Evolutionary conservation across 2,113 vertebrate species (phyloP), one percentile per base, ranked within the genome.

Genomic region (Lamprologus callipterus): DNA sequence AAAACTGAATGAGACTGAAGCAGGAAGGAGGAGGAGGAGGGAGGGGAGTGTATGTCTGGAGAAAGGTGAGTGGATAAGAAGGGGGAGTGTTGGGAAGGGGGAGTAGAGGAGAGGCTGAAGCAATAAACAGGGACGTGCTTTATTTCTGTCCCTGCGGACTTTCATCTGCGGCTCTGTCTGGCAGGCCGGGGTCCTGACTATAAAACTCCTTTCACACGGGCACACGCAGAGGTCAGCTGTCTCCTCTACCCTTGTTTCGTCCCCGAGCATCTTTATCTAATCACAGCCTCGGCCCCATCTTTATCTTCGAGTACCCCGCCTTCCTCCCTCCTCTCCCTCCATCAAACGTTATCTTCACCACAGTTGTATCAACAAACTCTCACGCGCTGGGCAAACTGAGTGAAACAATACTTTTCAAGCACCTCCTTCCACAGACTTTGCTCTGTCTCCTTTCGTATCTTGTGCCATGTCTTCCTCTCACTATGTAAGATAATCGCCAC

Each of bases 341-440:
- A 17, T 40, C 23, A 55, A 47, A 85, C 49, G 17, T 70, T 88
- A 90, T 91, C 88, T 81, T 53, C 63, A 17, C 19, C 35, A 19
- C 80, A 90, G 58, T 83, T 87, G 85, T 73, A 63, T 88, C 68
- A 94, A 93, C 92, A 94, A 79, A 82, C 6, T 3, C 40, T 37
- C 42, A 51, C 26, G n/a, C 17, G 3, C 40, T 47, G 35, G 17
- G 31, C 47, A 35, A 82, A 70, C 58, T 5, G 14, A 16, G 73
- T 45, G 17, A 84, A 90, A 87, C 65, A 89, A 88, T 54, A 53
- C 47, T 63, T 33, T 31, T 83, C 4, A 49, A 54, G 42, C 86
- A 81, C 90, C 91, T 88, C 8, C 5, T 21, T 12, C 80, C 40
- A 33, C 84, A 84, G 83, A 35, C 85, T 84, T 31, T 65, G 33